Base-by-base conservation (phyloP, 2,113 vertebrate species). In the Coreoperca whiteheadi region DNA sequence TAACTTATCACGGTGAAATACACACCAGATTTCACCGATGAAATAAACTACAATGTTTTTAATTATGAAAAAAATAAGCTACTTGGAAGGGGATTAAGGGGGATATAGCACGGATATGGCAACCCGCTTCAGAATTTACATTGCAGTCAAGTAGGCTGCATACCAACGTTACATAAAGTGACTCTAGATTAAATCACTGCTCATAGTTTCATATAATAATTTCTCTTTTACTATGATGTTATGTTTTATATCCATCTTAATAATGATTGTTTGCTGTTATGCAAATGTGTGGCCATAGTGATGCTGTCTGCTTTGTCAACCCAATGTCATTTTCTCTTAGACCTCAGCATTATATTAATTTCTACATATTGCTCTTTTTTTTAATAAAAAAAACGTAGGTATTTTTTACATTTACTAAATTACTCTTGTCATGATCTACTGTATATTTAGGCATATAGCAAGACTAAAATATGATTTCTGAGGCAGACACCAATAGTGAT, bases 51-150 rank as follows among this genome's bases (percentile, higher is more conserved):
- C 0, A 50, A 32, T 50, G 1, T 39, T 20, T 66, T 4, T 37
- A 4, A 25, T 34, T 3, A 1, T 7, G 0, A 64, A 37, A 0
- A 43, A 6, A 78, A 28, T 25, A 8, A 8, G 0, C 6, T 50
- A 9, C 9, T 2, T 53, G 0, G 0, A 30, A 23, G n/a, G n/a
- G n/a, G n/a, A n/a, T n/a, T n/a, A 74, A 48, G 51, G 7, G 30
- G 66, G 30, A 43, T 73, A 0, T 0, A 20, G 0, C 8, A 1
- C 9, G 3, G 28, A 76, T 43, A 5, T 91, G 87, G 87, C 89
- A 89, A 83, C 89, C 37, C 66, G 69, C 1, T 18, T 50, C 23
- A 37, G 16, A 67, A 15, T 54, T 54, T 69, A 6, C 46, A 6
- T 21, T 32, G 4, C 10, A 1, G 4, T 20, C 3, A 14, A 39